Conservation (phyloP, 2,797 vertebrate species). For the Arnoldichthys spilopterus region DNA sequence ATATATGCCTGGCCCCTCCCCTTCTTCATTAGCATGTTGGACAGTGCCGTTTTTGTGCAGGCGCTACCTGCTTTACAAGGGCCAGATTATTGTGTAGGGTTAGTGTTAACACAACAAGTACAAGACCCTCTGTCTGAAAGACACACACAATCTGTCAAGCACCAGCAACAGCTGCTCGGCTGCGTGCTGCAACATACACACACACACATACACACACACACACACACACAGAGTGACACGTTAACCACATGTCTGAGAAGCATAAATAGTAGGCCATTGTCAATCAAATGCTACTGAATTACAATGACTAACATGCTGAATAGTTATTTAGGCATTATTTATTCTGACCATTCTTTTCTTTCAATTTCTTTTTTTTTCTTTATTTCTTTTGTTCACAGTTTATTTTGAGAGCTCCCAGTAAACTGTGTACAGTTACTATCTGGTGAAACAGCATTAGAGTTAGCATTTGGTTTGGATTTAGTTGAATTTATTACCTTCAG, state of each 20-base stretch:
- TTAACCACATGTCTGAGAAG: slow-evolving; percentile 55
- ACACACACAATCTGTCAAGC: slow-evolving; percentile 84
- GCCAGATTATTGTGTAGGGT: slow-evolving; percentile 87
- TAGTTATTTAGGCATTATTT: background rate
- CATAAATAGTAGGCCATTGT: slow-evolving; percentile 38
- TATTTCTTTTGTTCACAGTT: no score
- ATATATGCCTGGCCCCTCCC: slow-evolving; percentile 80
- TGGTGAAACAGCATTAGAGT: no score
- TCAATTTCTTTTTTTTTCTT: no score
- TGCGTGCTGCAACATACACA: slow-evolving; percentile 49
- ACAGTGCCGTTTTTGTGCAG: slow-evolving; percentile 86
- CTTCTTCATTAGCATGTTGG: slow-evolving; percentile 85
- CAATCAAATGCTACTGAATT: slow-evolving; percentile 35
- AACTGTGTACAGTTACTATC: no score
- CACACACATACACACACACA: slow-evolving; percentile 71
- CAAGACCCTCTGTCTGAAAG: slow-evolving; percentile 82
- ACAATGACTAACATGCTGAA: background rate
- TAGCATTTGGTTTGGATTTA: no score
- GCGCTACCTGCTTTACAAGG: slow-evolving; percentile 92
- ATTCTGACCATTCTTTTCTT: slow-evolving; percentile 16
- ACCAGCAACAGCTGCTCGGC: slow-evolving; percentile 77
- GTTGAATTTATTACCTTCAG: background rate
- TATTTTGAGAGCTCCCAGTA: no score
- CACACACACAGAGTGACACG: slow-evolving; percentile 77
- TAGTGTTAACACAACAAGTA: slow-evolving; percentile 85